Percentiles rank a stretch among this genome's conserved stretches.
These are phyloP conservation scores for Serinus canaria DNA, from an alignment of 2,113 vertebrate species.

Conservation along the genomic window DNA sequence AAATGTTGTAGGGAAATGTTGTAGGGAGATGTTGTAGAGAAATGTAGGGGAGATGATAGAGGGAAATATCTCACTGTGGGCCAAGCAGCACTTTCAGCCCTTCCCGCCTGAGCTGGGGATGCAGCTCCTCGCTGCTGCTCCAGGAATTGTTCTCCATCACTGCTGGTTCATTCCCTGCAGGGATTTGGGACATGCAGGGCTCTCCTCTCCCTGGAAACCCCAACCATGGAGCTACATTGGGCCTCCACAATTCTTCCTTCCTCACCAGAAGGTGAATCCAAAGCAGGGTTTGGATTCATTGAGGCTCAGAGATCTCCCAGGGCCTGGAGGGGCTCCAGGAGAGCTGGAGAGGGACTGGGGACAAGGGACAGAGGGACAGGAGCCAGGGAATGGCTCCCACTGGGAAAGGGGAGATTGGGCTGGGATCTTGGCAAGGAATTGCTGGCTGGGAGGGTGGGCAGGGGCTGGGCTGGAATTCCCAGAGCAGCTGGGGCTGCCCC, in stretches of 20 bases:
- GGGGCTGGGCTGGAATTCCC: not conserved
- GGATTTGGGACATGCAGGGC: not conserved
- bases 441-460: not conserved
- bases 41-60: too few relatives aligned
- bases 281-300: not conserved
- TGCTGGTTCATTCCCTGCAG: not conserved
- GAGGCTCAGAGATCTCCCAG: not conserved
- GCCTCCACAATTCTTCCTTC: not conserved
- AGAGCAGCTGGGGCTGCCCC: not conserved
- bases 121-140: not conserved
- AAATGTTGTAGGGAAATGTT: too few relatives aligned
- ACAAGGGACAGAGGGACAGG: not conserved
- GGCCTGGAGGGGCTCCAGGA: not conserved
- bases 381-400: not conserved
- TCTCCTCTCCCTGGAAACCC: not conserved
- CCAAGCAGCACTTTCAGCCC: not conserved
- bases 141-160: not conserved
- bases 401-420: not conserved
- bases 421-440: not conserved
- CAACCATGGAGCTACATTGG: not conserved
- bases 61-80: not conserved
- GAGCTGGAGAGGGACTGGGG: not conserved
- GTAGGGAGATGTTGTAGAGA: not conserved
- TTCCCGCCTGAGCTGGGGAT: not conserved
- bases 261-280: not conserved